phyloP scores from a whole-genome alignment of 2,888 invertebrate genomes.

The Eumerus sabulonum region DNA sequence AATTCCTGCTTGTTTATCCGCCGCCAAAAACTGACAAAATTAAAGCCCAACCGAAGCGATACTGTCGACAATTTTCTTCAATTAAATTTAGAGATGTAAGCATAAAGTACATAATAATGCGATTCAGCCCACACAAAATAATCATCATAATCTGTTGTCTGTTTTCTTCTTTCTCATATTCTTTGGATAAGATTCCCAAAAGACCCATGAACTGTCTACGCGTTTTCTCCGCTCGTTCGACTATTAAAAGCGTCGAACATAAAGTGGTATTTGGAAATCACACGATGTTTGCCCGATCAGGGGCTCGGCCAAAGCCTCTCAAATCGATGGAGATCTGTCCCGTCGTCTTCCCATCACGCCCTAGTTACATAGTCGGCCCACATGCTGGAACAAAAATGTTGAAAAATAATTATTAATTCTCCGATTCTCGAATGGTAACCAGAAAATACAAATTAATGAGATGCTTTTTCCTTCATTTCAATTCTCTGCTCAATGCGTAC shows the following conservation, averaged over 20 bases:
- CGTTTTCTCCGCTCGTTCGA: background rate
- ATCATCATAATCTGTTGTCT: constrained; percentile 51
- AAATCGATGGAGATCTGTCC: constrained; percentile 40
- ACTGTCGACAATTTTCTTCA: constrained; percentile 65
- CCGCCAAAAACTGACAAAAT: constrained; percentile 25
- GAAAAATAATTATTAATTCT: constrained; percentile 64
- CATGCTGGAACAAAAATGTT: constrained; percentile 30
- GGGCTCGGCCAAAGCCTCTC: background rate
- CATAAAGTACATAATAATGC: constrained; percentile 62
- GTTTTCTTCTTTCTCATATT: background rate
- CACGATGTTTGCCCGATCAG: constrained; percentile 25
- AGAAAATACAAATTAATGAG: constrained; percentile 63
- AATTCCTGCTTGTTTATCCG: constrained; percentile 29
- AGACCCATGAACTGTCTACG: constrained; percentile 51
- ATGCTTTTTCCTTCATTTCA: constrained; percentile 28
- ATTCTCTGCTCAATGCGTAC: constrained; percentile 7
- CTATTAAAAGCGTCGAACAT: constrained; percentile 41
- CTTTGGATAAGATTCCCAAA: constrained; percentile 31
- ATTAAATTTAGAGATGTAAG: constrained; percentile 61
- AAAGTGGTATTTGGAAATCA: constrained; percentile 62
- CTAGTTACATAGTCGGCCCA: constrained; percentile 22
- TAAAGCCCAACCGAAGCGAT: constrained; percentile 18
- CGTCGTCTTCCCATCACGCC: constrained; percentile 15
- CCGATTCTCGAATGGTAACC: constrained; percentile 45
- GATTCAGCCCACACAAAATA: constrained; percentile 59